Evolutionary conservation across 2,888 invertebrate species (phyloP).

Genomic region (Halictus quadricinctus): DNA sequence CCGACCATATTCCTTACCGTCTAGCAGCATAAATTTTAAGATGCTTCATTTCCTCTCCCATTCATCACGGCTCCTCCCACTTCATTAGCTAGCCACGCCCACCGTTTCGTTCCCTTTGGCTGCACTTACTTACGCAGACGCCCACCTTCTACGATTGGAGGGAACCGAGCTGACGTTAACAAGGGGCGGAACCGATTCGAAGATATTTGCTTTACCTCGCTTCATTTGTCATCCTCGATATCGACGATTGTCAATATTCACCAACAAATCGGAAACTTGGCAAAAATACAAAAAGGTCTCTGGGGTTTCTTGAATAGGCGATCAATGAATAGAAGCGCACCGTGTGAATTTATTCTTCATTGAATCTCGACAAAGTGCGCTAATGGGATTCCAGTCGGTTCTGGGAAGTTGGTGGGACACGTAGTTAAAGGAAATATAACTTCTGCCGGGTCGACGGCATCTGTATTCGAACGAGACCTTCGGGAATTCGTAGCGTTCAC

Average conservation of each 20-base stretch:
- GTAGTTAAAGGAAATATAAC: constrained; percentile 8
- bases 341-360: neutral
- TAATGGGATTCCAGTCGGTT: neutral
- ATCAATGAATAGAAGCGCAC: neutral
- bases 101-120: neutral
- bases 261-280: neutral
- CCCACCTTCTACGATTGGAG: neutral
- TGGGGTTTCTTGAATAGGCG: neutral
- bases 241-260: neutral
- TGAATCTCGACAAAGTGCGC: neutral
- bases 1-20: neutral
- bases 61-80: neutral
- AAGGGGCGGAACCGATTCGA: neutral
- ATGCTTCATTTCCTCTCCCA: neutral
- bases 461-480: constrained; percentile 25
- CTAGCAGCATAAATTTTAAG: neutral
- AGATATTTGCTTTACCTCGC: neutral
- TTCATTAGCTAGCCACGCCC: neutral
- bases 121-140: neutral
- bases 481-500: constrained; percentile 17
- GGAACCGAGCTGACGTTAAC: neutral
- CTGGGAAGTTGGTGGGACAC: neutral
- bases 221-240: neutral
- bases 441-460: constrained; percentile 23
- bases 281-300: neutral